These are phyloP conservation scores for Platyrinchus mystaceus DNA, from an alignment of 2,797 vertebrate species.

Conservation along the genomic window DNA sequence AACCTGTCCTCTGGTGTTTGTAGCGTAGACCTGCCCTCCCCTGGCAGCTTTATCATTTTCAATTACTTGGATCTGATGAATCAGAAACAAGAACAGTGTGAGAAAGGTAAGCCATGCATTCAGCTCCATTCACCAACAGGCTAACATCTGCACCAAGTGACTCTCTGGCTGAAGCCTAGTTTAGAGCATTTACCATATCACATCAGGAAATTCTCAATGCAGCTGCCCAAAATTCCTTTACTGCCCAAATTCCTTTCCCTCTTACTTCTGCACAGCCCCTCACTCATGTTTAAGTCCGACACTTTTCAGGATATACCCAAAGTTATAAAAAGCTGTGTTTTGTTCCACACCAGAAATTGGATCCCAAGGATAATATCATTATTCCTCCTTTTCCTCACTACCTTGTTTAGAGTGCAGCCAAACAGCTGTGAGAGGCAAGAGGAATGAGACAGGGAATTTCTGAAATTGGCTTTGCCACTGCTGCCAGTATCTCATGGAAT, in stretches of 20 bases:
- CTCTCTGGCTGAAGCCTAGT: background rate
- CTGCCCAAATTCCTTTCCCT: background rate
- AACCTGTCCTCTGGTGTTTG: slow-evolving; percentile 89
- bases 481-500: background rate
- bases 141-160: background rate
- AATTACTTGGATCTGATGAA: slow-evolving; percentile 90
- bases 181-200: background rate
- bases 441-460: background rate
- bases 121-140: background rate
- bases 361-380: background rate
- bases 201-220: background rate
- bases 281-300: background rate
- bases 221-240: background rate
- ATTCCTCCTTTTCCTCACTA: background rate
- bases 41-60: slow-evolving; percentile 84
- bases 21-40: slow-evolving; percentile 84
- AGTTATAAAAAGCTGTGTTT: background rate
- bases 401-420: background rate
- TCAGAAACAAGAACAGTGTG: background rate
- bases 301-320: background rate
- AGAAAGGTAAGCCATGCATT: background rate
- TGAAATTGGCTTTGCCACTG: background rate
- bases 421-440: background rate
- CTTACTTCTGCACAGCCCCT: background rate
- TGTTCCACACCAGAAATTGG: background rate